A percentile compares a stretch with the other conserved stretches of the same genome.
Conservation (phyloP, 2,797 vertebrate species). For the Molossus alvarezi region DNA sequence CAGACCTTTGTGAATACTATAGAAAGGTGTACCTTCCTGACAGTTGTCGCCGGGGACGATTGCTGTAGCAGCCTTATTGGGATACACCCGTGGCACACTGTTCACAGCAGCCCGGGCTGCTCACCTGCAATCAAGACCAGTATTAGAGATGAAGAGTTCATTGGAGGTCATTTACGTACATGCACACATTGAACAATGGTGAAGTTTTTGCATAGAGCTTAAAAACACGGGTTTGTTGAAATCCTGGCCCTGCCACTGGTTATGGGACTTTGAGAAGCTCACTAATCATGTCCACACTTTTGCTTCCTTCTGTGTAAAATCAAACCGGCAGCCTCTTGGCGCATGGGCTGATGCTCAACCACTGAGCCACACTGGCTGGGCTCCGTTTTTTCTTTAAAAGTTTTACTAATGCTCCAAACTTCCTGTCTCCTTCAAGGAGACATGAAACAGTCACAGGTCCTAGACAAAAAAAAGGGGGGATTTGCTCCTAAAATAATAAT, state of each 20-base stretch:
- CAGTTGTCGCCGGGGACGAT: background rate
- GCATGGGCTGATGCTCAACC: no score
- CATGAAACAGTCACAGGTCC: slow-evolving; percentile 33
- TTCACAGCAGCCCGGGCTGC: accelerated
- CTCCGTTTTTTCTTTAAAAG: slow-evolving; percentile 44
- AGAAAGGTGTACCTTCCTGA: background rate
- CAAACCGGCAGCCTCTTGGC: no score
- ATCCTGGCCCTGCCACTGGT: background rate
- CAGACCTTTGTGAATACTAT: background rate
- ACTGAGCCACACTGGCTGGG: no score
- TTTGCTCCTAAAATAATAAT: slow-evolving; percentile 43
- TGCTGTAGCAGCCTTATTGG: background rate
- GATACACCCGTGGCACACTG: no score
- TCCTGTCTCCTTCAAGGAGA: slow-evolving; percentile 48
- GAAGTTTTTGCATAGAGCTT: background rate
- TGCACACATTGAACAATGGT: background rate
- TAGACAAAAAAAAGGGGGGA: slow-evolving; percentile 45
- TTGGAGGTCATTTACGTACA: background rate
- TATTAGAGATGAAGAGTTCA: background rate
- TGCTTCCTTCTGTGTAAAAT: background rate
- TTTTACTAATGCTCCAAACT: slow-evolving; percentile 17
- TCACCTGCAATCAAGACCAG: background rate
- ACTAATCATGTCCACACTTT: background rate
- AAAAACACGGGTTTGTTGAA: background rate
- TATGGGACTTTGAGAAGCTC: background rate